Percentiles rank a stretch among this genome's conserved stretches.
Conservation (phyloP, 2,113 vertebrate genomes). For the Perca flavescens region DNA sequence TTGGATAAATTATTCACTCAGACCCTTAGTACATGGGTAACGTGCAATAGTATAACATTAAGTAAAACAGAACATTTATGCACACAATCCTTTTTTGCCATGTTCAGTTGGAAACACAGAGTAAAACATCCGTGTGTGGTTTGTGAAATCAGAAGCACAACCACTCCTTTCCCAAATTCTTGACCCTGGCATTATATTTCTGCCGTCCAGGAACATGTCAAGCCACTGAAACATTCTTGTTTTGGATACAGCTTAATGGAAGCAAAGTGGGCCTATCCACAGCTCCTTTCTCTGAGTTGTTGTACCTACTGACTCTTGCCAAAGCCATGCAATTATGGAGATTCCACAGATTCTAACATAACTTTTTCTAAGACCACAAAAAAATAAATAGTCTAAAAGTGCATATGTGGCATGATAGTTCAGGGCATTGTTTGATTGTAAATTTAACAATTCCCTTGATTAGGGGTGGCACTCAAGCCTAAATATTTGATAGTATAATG, state of each 20-base stretch:
- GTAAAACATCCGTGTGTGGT: constrained; percentile 68
- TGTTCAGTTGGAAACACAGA: constrained; percentile 53
- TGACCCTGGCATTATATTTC: constrained; percentile 73
- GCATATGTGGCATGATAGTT: constrained; percentile 64
- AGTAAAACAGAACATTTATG: constrained; percentile 38
- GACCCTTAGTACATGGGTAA: not conserved
- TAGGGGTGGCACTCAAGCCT: constrained; percentile 11
- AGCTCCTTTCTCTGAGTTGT: constrained; percentile 64
- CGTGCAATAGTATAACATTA: constrained; percentile 23
- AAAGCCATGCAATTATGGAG: constrained; percentile 71
- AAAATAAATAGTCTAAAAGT: constrained; percentile 74
- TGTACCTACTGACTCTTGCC: constrained; percentile 64
- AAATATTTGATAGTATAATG: constrained; percentile 44
- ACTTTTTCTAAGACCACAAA: constrained; percentile 65
- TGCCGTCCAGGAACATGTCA: constrained; percentile 70
- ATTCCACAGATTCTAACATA: constrained; percentile 80
- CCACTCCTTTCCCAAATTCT: constrained; percentile 69
- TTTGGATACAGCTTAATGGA: constrained; percentile 78
- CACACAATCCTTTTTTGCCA: constrained; percentile 10
- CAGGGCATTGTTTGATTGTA: constrained; percentile 30
- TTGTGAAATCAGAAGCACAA: constrained; percentile 64
- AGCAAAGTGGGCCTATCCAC: constrained; percentile 78
- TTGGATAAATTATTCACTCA: constrained; percentile 4
- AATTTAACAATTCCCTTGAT: constrained; percentile 30
- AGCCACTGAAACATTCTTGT: constrained; percentile 77